Evolutionary conservation across 2,888 invertebrate genomes (phyloP).

Genomic region (Graphium colonna): DNA sequence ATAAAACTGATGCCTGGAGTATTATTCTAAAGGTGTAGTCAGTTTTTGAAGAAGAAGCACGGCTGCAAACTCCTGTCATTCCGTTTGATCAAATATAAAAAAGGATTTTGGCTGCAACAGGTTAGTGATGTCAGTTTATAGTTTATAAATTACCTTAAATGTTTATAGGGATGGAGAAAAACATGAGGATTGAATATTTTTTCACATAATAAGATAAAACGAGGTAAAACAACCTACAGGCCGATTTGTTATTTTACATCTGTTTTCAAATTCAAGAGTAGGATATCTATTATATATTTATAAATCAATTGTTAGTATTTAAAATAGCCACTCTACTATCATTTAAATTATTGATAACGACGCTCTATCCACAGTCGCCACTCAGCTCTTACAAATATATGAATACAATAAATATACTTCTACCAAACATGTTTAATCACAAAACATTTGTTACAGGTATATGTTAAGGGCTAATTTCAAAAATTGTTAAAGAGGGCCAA

Average conservation of each 20-base stretch:
- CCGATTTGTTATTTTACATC: neutral
- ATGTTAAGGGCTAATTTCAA: constrained; percentile 8
- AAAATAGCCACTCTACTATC: neutral
- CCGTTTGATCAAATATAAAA: too few species aligned
- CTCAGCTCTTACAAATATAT: too few species aligned
- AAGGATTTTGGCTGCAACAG: too few species aligned
- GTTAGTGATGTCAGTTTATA: too few species aligned
- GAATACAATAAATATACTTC: neutral
- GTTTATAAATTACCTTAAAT: neutral
- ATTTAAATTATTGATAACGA: too few species aligned
- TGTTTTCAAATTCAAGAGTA: neutral
- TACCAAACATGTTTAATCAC: constrained; percentile 1
- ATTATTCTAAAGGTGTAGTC: too few species aligned
- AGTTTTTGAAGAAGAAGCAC: too few species aligned
- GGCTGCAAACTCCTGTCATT: too few species aligned
- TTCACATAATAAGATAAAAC: neutral
- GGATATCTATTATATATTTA: neutral
- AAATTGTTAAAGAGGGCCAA: constrained; percentile 14
- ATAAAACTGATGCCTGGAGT: too few species aligned
- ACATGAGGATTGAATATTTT: neutral
- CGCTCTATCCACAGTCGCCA: too few species aligned
- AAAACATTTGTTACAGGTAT: constrained; percentile 12
- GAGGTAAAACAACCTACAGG: too few species aligned
- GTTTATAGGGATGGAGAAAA: neutral
- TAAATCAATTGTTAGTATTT: neutral